These are phyloP conservation scores for Battus philenor DNA, from an alignment of 1,140 invertebrate species.

Conservation along the genomic window DNA sequence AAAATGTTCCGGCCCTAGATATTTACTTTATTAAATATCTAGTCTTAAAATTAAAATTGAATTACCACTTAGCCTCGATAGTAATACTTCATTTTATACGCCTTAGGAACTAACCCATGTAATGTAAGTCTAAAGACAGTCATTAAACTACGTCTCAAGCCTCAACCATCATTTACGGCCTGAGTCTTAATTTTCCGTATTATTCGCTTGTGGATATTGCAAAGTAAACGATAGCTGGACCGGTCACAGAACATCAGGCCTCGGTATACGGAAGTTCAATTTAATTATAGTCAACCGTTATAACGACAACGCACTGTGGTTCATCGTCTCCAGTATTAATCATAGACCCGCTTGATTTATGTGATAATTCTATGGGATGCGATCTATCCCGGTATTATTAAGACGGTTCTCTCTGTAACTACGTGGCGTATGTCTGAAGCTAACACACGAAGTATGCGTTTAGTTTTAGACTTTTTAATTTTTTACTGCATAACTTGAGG, in stretches of 20 bases:
- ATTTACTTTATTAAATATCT: too few species aligned
- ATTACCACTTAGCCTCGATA: too few species aligned
- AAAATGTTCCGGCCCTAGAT: too few species aligned
- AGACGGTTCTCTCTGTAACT: slow-evolving; percentile 29
- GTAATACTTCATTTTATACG: too few species aligned
- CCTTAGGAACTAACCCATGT: too few species aligned
- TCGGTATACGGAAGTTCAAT: slow-evolving; percentile 54
- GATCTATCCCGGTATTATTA: slow-evolving; percentile 52
- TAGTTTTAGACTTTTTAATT: too few species aligned
- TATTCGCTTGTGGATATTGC: slow-evolving; percentile 18
- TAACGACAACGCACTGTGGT: slow-evolving; percentile 44
- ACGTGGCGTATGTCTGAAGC: too few species aligned
- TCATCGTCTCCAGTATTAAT: slow-evolving; percentile 56
- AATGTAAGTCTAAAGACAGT: slow-evolving; percentile 4
- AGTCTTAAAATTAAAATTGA: too few species aligned
- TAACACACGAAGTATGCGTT: too few species aligned
- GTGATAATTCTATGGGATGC: slow-evolving; percentile 51
- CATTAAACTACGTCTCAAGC: slow-evolving; percentile 1
- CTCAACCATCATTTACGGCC: slow-evolving; percentile 10
- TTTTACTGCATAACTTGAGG: too few species aligned
- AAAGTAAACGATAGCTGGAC: slow-evolving; percentile 27
- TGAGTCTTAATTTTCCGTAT: slow-evolving; percentile 36
- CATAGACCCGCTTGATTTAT: slow-evolving; percentile 58
- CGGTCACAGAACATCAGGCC: slow-evolving; percentile 23
- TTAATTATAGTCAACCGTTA: slow-evolving; percentile 66